A percentile compares a stretch with the other conserved stretches of the same genome.
These are phyloP conservation scores for Tympanuchus pallidicinctus DNA, from an alignment of 2,113 vertebrate species.

Conservation along the genomic window DNA sequence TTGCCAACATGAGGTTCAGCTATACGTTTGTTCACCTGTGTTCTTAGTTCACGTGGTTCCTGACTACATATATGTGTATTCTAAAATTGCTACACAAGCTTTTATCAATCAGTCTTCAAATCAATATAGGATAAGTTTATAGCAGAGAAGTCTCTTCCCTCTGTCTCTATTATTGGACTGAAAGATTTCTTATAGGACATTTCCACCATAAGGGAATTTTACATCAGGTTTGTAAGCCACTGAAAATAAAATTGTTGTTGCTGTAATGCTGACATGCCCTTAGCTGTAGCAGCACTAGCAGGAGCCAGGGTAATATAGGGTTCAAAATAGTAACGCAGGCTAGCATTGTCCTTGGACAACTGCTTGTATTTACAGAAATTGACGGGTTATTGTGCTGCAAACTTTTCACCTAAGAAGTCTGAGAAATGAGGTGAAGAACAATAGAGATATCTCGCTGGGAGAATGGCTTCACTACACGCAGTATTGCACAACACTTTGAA, in stretches of 20 bases:
- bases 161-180: background rate
- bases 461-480: constrained; percentile 54
- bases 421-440: constrained; percentile 64
- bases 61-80: background rate
- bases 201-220: constrained; percentile 11
- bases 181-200: background rate
- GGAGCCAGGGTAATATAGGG: background rate
- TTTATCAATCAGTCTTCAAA: background rate
- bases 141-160: background rate
- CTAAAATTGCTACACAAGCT: background rate
- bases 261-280: background rate
- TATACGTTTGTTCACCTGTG: background rate
- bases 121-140: background rate
- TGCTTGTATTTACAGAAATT: constrained; percentile 65
- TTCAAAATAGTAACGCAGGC: constrained; percentile 12
- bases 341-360: constrained; percentile 33
- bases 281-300: background rate
- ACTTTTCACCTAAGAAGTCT: constrained; percentile 60
- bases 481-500: constrained; percentile 67
- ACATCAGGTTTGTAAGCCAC: background rate
- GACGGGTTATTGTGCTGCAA: constrained; percentile 60
- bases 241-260: constrained; percentile 26
- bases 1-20: background rate
- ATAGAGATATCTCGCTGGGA: constrained; percentile 33
- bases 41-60: background rate